Conservation (phyloP, 2,888 invertebrate species). For the Drosophila melanosoma region DNA sequence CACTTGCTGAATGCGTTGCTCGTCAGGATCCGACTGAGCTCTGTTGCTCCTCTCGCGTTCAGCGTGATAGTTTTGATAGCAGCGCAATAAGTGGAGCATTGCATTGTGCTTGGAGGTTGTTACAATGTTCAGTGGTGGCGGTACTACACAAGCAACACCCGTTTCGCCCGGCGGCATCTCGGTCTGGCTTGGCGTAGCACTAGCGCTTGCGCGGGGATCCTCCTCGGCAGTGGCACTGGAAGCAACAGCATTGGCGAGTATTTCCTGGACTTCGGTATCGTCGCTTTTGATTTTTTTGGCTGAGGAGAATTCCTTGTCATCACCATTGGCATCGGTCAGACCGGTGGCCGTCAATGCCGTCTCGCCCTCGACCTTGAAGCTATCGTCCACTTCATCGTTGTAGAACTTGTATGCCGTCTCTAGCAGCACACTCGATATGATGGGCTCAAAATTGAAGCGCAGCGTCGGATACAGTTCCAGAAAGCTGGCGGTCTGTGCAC, state of each 20-base stretch:
- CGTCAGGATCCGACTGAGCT: not conserved
- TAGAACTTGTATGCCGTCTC: slow-evolving; percentile 85
- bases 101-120: slow-evolving; percentile 79
- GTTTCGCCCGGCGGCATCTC: slow-evolving; percentile 48
- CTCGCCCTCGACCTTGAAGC: slow-evolving; percentile 21
- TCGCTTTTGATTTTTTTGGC: slow-evolving; percentile 85
- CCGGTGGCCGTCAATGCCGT: slow-evolving; percentile 8
- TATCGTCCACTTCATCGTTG: slow-evolving; percentile 74
- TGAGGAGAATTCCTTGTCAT: slow-evolving; percentile 81
- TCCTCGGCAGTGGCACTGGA: slow-evolving; percentile 45
- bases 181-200: slow-evolving; percentile 43
- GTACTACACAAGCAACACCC: slow-evolving; percentile 39
- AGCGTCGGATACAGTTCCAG: slow-evolving; percentile 86
- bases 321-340: slow-evolving; percentile 17
- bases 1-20: slow-evolving; percentile 27
- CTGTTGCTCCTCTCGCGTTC: slow-evolving; percentile 17
- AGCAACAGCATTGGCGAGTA: slow-evolving; percentile 79
- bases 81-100: slow-evolving; percentile 81
- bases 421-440: slow-evolving; percentile 88
- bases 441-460: slow-evolving; percentile 84
- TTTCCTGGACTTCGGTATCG: slow-evolving; percentile 85
- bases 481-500: slow-evolving; percentile 87
- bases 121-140: slow-evolving; percentile 50
- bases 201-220: slow-evolving; percentile 30
- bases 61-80: slow-evolving; percentile 77